phyloP scores from a whole-genome alignment of 2,797 vertebrate genomes.

The Cynodonichthys magdalenae region DNA sequence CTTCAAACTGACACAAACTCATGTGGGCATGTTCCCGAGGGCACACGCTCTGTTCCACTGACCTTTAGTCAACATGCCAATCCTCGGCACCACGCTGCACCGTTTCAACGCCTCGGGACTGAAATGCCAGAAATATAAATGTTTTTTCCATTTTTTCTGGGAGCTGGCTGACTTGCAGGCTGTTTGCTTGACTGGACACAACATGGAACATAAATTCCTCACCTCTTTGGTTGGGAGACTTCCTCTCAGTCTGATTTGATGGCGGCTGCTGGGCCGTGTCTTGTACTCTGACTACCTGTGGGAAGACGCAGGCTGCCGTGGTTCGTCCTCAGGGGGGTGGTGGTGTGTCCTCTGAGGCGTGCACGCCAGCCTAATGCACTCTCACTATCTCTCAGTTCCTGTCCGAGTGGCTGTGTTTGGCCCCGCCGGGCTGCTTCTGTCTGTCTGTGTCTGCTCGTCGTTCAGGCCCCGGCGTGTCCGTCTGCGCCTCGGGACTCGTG shows the following conservation, averaged over 20 bases:
- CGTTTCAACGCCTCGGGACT: conserved; percentile 3
- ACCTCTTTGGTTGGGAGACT: conserved; percentile 24
- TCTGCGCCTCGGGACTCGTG: conserved; percentile 17
- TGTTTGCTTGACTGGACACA: conserved; percentile 14
- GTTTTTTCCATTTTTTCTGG: neutral
- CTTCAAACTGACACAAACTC: conserved; percentile 5
- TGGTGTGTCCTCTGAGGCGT: conserved; percentile 59
- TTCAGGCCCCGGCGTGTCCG: conserved; percentile 6
- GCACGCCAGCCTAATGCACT: conserved; percentile 63
- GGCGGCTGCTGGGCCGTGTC: conserved; percentile 34
- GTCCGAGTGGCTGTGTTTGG: conserved; percentile 39
- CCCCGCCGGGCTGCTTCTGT: conserved; percentile 1
- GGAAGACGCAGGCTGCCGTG: conserved; percentile 37
- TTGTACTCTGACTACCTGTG: conserved; percentile 37
- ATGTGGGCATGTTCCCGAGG: conserved; percentile 11
- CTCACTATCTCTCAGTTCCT: conserved; percentile 46
- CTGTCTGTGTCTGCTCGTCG: conserved; percentile 7
- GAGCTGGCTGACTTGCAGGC: conserved; percentile 15
- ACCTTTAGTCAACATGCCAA: conserved; percentile 23
- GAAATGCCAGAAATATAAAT: conserved; percentile 26
- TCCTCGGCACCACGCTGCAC: conserved; percentile 10
- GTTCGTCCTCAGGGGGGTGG: conserved; percentile 14
- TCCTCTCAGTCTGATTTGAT: conserved; percentile 36
- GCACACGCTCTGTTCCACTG: conserved; percentile 2
- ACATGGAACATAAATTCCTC: conserved; percentile 31